Conservation (phyloP, 2,797 vertebrate genomes). For the Podargus strigoides region DNA sequence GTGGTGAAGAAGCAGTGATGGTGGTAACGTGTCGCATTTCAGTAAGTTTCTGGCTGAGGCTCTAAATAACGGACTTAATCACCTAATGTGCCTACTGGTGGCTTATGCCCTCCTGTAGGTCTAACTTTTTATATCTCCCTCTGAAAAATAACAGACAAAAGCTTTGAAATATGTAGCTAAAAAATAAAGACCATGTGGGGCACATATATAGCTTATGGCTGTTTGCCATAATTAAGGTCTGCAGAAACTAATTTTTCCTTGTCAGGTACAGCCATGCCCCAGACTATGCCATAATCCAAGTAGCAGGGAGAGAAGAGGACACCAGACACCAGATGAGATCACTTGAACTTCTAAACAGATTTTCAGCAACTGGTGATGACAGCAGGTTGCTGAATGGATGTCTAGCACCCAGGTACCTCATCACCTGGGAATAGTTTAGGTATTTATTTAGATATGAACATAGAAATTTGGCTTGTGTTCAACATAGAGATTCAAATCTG, state of each 20-base stretch:
- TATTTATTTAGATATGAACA: not conserved
- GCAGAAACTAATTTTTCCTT: not conserved
- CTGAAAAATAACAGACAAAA: conserved; percentile 2
- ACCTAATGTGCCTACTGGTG: not conserved
- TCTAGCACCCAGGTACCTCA: not conserved
- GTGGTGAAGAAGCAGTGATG: not conserved
- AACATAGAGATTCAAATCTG: not conserved
- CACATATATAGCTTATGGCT: not conserved
- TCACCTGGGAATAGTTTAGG: not conserved
- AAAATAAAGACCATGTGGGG: not conserved
- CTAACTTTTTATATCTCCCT: not conserved
- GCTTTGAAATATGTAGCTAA: not conserved
- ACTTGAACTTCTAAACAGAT: not conserved
- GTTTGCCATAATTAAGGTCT: not conserved
- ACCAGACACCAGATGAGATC: not conserved
- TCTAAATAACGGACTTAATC: not conserved
- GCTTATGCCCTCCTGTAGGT: not conserved
- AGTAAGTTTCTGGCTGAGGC: not conserved
- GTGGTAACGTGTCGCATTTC: not conserved
- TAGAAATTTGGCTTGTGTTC: not conserved
- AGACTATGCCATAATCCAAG: not conserved
- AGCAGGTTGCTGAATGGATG: not conserved
- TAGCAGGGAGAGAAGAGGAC: not conserved
- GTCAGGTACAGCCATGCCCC: not conserved
- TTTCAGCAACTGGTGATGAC: not conserved